Evolutionary conservation across 2,888 invertebrate species (phyloP), one percentile per base, ranked within the genome.

Genomic region (Polydesmus complanatus): DNA sequence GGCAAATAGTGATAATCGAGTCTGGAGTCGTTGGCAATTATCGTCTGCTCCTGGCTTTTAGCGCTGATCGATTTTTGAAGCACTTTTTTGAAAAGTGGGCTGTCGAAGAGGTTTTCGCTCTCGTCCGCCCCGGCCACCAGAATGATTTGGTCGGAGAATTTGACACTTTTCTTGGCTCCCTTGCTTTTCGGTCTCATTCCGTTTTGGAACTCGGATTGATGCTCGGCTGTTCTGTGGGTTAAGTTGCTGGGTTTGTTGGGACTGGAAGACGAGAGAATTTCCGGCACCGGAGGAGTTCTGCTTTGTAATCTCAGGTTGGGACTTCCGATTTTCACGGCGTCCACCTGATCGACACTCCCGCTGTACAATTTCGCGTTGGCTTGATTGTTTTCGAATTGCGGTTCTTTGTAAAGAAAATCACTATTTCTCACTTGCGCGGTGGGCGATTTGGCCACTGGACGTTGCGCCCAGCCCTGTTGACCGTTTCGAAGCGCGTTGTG

Each of bases 141-240:
- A 64, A 91, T 91, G 0, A 94, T 91, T 75, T 93, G 90, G 72
- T 93, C 93, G 70, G 92, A 93, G 74, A 94, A 94, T 0, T 93
- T 92, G 2, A 94, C 94, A 62, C 89, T 90, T 73, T 94, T 94
- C 79, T 92, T 92, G 18, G 55, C 37, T 47, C 56, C 26, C 49
- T 60, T 51, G 19, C 25, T 22, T 37, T 25, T n/a, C n/a, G 27
- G 19, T 37, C 37, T 37, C 37, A 37, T 37, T 37, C 37, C 37
- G 14, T 37, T 14, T 21, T 27, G 21, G 21, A 56, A 52, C 54
- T 63, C 25, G 23, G 48, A 48, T 27, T 53, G 49, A 27, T 22
- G 51, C 21, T 53, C 23, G 25, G 37, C 26, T 5, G 14, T 5
- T 37, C 5, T 14, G 37, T 37, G 14, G 8, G 8, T 5, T 37